Conservation (phyloP, 1,140 invertebrate genomes). For the Bombyx mori region DNA sequence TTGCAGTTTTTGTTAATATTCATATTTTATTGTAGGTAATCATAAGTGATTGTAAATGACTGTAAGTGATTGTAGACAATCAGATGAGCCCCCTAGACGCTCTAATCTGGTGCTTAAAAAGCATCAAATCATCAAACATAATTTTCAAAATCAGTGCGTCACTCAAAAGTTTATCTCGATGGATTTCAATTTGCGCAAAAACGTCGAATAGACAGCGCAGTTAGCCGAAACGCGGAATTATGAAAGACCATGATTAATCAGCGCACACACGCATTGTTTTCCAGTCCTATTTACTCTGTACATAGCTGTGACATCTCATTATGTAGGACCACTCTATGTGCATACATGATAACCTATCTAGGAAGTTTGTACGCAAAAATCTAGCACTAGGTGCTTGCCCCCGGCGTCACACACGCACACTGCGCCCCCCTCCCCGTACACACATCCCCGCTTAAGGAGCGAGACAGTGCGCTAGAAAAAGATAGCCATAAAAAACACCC, state of each 20-base stretch:
- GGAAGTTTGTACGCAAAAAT: conserved; percentile 66
- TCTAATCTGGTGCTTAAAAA: too few relatives aligned
- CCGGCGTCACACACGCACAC: conserved; percentile 32
- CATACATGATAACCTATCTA: conserved; percentile 51
- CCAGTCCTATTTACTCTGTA: conserved; percentile 51
- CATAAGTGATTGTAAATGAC: too few relatives aligned
- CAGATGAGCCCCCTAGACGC: too few relatives aligned
- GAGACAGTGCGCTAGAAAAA: conserved; percentile 62
- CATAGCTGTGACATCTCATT: conserved; percentile 63
- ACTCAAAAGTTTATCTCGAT: too few relatives aligned
- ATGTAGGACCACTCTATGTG: conserved; percentile 49
- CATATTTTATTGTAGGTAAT: too few relatives aligned
- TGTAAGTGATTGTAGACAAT: too few relatives aligned
- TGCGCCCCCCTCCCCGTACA: conserved; percentile 22
- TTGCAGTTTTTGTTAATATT: too few relatives aligned
- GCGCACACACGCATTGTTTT: conserved; percentile 54
- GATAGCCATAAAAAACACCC: conserved; percentile 66
- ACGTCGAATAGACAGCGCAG: conserved; percentile 6
- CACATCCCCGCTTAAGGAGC: conserved; percentile 36
- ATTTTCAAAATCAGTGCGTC: too few relatives aligned
- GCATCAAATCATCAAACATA: too few relatives aligned
- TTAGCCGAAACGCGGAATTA: conserved; percentile 32
- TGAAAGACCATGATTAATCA: conserved; percentile 66
- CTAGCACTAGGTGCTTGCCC: conserved; percentile 62
- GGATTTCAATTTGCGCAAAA: conserved; percentile 6